Evolutionary conservation across 2,797 vertebrate genomes (phyloP).

Genomic region (Aratinga solstitialis): DNA sequence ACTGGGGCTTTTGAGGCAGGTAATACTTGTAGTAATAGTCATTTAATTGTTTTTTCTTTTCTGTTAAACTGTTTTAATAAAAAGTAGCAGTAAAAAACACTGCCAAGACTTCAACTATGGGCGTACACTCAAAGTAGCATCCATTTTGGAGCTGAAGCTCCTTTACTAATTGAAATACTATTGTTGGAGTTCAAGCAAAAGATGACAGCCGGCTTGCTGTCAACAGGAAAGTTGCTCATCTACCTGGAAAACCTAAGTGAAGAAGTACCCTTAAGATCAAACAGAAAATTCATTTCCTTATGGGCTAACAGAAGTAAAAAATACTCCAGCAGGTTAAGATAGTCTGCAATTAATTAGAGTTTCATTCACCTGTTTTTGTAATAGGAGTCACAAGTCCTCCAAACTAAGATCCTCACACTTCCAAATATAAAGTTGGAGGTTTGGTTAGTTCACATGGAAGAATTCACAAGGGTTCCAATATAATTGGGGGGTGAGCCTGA

Average conservation of each 20-base stretch:
- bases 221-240: background rate
- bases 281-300: background rate
- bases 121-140: background rate
- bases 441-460: background rate
- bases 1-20: background rate
- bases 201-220: background rate
- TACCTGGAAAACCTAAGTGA: background rate
- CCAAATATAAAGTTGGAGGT: background rate
- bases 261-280: background rate
- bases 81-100: background rate
- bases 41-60: background rate
- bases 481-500: background rate
- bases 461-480: background rate
- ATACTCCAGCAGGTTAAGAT: background rate
- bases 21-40: background rate
- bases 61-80: background rate
- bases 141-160: background rate
- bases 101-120: background rate
- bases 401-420: background rate
- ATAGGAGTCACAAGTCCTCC: background rate
- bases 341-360: background rate
- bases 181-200: background rate
- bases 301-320: background rate
- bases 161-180: background rate
- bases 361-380: background rate